Evolutionary conservation across 2,113 vertebrate genomes (phyloP).

Genomic region (Blennius ocellaris): DNA sequence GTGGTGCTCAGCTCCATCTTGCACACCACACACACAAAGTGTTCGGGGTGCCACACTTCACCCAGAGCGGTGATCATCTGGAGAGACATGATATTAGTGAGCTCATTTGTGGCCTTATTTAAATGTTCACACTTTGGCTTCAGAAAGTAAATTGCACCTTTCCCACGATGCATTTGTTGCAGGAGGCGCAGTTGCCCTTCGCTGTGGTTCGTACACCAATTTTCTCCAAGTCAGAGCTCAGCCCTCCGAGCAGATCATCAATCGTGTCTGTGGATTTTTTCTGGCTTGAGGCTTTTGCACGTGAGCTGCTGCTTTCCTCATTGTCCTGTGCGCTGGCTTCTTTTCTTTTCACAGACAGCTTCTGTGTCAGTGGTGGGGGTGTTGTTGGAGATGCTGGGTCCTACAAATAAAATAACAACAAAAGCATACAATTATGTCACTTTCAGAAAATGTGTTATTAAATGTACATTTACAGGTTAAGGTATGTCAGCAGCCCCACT

Average conservation of each 20-base stretch:
- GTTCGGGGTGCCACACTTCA: constrained; percentile 90
- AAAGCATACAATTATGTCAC: no score
- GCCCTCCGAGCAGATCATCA: constrained; percentile 87
- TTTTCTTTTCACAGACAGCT: constrained; percentile 52
- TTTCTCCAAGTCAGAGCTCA: constrained; percentile 89
- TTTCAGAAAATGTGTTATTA: not conserved
- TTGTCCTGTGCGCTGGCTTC: constrained; percentile 17
- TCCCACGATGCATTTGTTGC: constrained; percentile 88
- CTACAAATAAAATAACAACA: constrained; percentile 50
- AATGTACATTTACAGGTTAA: not conserved
- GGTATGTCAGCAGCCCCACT: not conserved
- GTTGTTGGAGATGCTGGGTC: constrained; percentile 23
- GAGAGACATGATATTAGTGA: not conserved
- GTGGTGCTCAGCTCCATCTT: constrained; percentile 80
- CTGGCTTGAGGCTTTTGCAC: constrained; percentile 21
- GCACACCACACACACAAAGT: constrained; percentile 88
- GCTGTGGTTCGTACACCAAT: constrained; percentile 87
- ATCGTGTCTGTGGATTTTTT: constrained; percentile 70
- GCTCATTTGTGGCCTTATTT: not conserved
- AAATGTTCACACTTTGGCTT: not conserved
- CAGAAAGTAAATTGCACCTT: constrained; percentile 82
- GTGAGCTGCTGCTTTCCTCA: constrained; percentile 23
- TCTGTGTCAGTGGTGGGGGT: constrained; percentile 61
- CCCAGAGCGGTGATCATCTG: constrained; percentile 91
- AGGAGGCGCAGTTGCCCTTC: constrained; percentile 86